Evolutionary conservation across 2,888 invertebrate genomes (phyloP), one percentile per base, ranked within the genome.

Genomic region (Temnothorax unifasciatus): DNA sequence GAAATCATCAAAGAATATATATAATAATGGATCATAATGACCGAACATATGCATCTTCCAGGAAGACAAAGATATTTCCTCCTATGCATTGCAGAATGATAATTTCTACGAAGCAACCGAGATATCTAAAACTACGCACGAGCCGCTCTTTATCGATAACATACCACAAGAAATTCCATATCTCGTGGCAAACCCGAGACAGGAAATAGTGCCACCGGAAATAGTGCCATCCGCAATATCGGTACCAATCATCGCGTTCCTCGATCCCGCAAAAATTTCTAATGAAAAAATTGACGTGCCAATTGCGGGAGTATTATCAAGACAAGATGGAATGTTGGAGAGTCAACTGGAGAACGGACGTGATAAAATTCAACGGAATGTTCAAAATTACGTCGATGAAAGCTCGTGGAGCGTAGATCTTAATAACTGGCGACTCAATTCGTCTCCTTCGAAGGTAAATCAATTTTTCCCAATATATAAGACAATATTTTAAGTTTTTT

Each of bases 211-310:
- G 15, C 68, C 90, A n/a, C 89, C 92, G 5, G 83, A 85, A 18
- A 66, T 25, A n/a, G n/a, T n/a, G n/a, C 3, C 54, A 57, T 61
- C 85, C 52, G 83, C 83, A 21, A 82, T 90, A 21, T 83, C 89
- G 1, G 85, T 89, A 3, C 91, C 91, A 5, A 87, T 91, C 34
- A 82, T 91, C 0, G 90, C 91, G 41, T 85, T 91, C 21, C 83
- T 91, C 38, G 85, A 90, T 50, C 85, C 88, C 0, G 81, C 88
- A n/a, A 87, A 83, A 61, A 41, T 25, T 15, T 66, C 85, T 0
- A 63, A 76, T 3, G 63, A 76, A 47, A 84, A 85, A 25, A 82
- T 86, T 29, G 69, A 91, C 3, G 81, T 82, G 3, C 87, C 91
- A 2, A 86, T 90, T 15, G 82, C 89, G 9, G 87, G 90, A 8